Evolutionary conservation across 1,140 invertebrate species (phyloP).

Genomic region (Papilio polyxenes): DNA sequence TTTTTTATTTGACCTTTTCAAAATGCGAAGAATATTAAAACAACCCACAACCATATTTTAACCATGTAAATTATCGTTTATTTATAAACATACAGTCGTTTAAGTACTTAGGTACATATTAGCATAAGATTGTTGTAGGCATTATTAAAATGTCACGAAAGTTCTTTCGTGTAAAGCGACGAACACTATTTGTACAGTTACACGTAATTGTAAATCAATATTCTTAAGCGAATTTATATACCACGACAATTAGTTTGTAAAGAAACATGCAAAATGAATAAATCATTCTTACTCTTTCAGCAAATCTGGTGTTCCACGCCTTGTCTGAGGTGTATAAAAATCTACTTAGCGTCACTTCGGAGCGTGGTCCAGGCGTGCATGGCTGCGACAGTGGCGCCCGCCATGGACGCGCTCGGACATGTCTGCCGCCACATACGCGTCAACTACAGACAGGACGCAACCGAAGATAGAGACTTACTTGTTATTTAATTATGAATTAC

Average conservation of each 20-base stretch:
- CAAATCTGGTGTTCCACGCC: constrained; percentile 88
- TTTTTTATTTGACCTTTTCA: not conserved
- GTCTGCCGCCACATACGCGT: constrained; percentile 84
- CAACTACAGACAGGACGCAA: constrained; percentile 77
- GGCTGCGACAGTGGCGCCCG: constrained; percentile 83
- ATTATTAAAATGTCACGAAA: constrained; percentile 17
- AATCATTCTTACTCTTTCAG: constrained; percentile 72
- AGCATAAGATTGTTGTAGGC: constrained; percentile 4
- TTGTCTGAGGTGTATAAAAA: constrained; percentile 84
- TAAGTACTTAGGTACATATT: constrained; percentile 12
- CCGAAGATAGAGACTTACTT: constrained; percentile 76
- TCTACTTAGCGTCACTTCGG: constrained; percentile 84
- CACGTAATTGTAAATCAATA: constrained; percentile 21
- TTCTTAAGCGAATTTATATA: not conserved
- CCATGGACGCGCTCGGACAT: constrained; percentile 83
- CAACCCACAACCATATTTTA: not conserved
- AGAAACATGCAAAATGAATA: not conserved
- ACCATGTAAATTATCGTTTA: not conserved
- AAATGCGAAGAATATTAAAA: not conserved
- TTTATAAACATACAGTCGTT: not conserved
- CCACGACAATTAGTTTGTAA: not conserved
- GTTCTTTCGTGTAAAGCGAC: not conserved
- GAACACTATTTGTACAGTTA: constrained; percentile 3
- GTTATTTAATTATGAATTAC: constrained; percentile 68
- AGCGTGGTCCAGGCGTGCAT: constrained; percentile 82